These are phyloP conservation scores for Meta bourneti DNA, from an alignment of 2,888 invertebrate species.

Conservation along the genomic window DNA sequence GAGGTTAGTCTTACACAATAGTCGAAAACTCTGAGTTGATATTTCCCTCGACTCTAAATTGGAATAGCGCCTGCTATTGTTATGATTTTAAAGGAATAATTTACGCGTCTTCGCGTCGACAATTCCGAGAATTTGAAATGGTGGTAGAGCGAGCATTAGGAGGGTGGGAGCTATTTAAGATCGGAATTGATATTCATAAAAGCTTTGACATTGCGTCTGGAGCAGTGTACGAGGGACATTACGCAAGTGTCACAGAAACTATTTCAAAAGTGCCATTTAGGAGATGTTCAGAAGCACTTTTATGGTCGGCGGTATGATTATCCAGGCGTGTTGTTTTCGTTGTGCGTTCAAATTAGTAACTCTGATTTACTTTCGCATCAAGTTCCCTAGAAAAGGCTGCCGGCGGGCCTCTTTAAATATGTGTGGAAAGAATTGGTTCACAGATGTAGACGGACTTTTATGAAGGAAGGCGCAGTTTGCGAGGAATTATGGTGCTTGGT, in stretches of 20 bases:
- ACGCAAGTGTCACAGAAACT: slow-evolving; percentile 7
- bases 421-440: background rate
- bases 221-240: background rate
- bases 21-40: slow-evolving; percentile 8
- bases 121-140: slow-evolving; percentile 24
- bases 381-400: background rate
- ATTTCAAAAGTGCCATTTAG: background rate
- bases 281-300: background rate
- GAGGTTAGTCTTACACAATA: slow-evolving; percentile 5
- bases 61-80: slow-evolving; percentile 39
- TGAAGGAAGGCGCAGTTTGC: background rate
- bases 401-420: background rate
- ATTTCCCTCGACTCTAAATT: slow-evolving; percentile 33
- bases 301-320: background rate
- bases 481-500: background rate
- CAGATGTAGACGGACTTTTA: background rate
- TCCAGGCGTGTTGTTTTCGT: background rate
- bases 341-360: background rate
- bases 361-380: background rate
- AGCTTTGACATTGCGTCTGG: background rate
- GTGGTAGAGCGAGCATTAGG: slow-evolving; percentile 1
- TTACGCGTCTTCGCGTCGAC: slow-evolving; percentile 11
- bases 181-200: slow-evolving; percentile 34
- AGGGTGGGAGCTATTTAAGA: background rate
- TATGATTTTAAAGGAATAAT: slow-evolving; percentile 39